These are phyloP conservation scores for Lydus trimaculatus DNA, from an alignment of 2,888 invertebrate species.

Conservation along the genomic window DNA sequence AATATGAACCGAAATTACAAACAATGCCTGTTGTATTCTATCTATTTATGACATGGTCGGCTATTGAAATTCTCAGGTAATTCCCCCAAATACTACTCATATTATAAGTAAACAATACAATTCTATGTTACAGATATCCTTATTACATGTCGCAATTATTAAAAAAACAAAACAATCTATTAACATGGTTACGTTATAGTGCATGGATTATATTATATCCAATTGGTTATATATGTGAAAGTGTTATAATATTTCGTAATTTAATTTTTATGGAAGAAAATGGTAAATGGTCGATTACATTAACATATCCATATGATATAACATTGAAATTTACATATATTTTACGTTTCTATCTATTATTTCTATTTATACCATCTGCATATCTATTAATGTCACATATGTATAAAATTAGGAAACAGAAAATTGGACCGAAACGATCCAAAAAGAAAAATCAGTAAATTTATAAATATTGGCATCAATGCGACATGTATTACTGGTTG, in stretches of 20 bases:
- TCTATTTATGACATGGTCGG: constrained; percentile 84
- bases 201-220: constrained; percentile 96
- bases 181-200: constrained; percentile 94
- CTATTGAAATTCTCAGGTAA: constrained; percentile 85
- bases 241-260: constrained; percentile 79
- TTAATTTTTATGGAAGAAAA: constrained; percentile 92
- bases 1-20: constrained; percentile 86
- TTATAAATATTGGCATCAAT: too few species aligned
- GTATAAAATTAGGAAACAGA: constrained; percentile 76
- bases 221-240: constrained; percentile 86
- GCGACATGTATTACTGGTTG: too few species aligned
- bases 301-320: constrained; percentile 88
- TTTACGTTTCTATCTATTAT: constrained; percentile 77
- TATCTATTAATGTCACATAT: constrained; percentile 85
- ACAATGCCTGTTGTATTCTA: constrained; percentile 87
- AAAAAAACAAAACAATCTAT: constrained; percentile 72
- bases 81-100: too few species aligned
- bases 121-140: constrained; percentile 75
- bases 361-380: constrained; percentile 78
- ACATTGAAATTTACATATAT: constrained; percentile 85
- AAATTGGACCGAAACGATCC: constrained; percentile 62
- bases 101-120: too few species aligned
- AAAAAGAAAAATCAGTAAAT: constrained; percentile 13
- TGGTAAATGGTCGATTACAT: constrained; percentile 71
- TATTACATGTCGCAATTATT: constrained; percentile 87